These are phyloP conservation scores for Crossaster papposus DNA, from an alignment of 53 echinoderm and acorn worm genomes.

Conservation along the genomic window DNA sequence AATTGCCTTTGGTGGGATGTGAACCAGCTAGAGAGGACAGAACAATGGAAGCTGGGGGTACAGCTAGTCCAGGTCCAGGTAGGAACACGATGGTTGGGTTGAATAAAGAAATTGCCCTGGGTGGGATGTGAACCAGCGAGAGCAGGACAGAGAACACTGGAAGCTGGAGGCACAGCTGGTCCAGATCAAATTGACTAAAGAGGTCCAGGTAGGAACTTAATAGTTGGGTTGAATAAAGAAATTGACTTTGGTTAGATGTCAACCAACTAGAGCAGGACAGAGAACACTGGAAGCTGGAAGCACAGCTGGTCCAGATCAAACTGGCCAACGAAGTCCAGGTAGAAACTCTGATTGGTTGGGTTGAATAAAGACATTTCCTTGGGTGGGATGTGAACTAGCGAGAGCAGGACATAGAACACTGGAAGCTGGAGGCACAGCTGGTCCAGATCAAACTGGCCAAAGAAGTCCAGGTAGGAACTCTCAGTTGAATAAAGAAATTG, in stretches of 20 bases:
- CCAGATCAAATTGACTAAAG: slow-evolving; percentile 93
- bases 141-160: slow-evolving; percentile 99
- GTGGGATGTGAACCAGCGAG: slow-evolving; percentile 60
- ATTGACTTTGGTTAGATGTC: too few species aligned
- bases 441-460: slow-evolving; percentile 91
- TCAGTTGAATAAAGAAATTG: too few species aligned
- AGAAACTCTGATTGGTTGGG: neutral
- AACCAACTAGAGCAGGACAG: slow-evolving; percentile 89
- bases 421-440: slow-evolving; percentile 96
- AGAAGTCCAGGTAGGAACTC: slow-evolving; percentile 31
- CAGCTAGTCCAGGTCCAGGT: slow-evolving; percentile 73
- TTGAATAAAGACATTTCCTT: too few species aligned
- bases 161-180: slow-evolving; percentile 84
- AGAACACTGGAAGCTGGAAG: slow-evolving; percentile 97
- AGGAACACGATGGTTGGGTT: too few species aligned
- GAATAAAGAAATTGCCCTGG: too few species aligned
- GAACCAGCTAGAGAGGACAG: slow-evolving; percentile 82
- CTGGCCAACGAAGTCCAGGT: slow-evolving; percentile 70
- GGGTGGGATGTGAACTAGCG: slow-evolving; percentile 52
- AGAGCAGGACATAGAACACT: slow-evolving; percentile 96
- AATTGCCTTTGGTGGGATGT: neutral
- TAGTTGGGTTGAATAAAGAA: too few species aligned
- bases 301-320: slow-evolving; percentile 97
- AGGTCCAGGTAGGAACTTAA: slow-evolving; percentile 72
- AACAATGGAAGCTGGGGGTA: slow-evolving; percentile 96